Conservation (phyloP, 1,140 invertebrate species). For the Choristoneura fumiferana region DNA sequence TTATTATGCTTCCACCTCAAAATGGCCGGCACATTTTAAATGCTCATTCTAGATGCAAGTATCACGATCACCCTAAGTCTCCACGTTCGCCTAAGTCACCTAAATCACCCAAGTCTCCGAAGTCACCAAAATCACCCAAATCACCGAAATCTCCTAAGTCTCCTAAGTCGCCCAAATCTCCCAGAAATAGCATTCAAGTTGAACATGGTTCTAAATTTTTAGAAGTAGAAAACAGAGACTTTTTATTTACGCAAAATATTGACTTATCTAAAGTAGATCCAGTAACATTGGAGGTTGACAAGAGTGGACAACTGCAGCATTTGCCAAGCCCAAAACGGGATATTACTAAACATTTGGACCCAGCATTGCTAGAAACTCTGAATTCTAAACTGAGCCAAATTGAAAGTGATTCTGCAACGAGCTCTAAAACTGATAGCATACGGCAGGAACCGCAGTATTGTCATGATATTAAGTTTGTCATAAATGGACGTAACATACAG, state of each 20-base stretch:
- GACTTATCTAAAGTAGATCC: conserved; percentile 85
- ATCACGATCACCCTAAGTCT: conserved; percentile 78
- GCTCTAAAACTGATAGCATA: conserved; percentile 83
- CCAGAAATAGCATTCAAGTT: conserved; percentile 74
- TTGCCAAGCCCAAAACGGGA: conserved; percentile 83
- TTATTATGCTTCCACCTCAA: conserved; percentile 66
- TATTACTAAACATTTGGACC: conserved; percentile 83
- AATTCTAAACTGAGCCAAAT: conserved; percentile 86
- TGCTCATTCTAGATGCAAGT: conserved; percentile 69
- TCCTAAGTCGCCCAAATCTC: conserved; percentile 80
- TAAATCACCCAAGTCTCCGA: conserved; percentile 80
- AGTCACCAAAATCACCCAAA: conserved; percentile 80
- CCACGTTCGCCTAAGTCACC: conserved; percentile 68
- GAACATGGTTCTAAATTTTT: conserved; percentile 71
- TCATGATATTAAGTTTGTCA: conserved; percentile 75
- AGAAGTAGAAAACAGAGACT: conserved; percentile 77
- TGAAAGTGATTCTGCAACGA: conserved; percentile 84
- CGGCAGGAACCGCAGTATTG: conserved; percentile 80
- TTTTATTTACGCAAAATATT: conserved; percentile 85
- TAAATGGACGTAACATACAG: conserved; percentile 65
- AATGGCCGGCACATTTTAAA: conserved; percentile 72
- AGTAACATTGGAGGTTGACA: conserved; percentile 83
- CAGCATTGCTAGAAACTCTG: conserved; percentile 81
- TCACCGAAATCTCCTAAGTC: conserved; percentile 76
- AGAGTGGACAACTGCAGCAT: conserved; percentile 80